These are phyloP conservation scores for Plotosus lineatus DNA, from an alignment of 2,113 vertebrate genomes.

Conservation along the genomic window DNA sequence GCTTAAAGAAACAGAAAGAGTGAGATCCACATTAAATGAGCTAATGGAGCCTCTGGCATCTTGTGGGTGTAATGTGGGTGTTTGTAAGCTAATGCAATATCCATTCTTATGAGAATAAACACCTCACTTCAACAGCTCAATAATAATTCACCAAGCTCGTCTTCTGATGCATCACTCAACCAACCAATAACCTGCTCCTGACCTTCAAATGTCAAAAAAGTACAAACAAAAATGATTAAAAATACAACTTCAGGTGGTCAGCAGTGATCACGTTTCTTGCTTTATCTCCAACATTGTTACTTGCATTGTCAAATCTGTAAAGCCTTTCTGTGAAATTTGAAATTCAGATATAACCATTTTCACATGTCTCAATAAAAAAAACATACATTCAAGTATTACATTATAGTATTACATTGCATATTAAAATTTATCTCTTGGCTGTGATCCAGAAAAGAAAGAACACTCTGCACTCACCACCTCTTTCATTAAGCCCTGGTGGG, in stretches of 20 bases:
- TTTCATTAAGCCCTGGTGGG: conserved; percentile 22
- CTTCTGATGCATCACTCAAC: neutral
- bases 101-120: conserved; percentile 28
- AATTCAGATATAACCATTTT: conserved; percentile 25
- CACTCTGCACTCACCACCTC: conserved; percentile 29
- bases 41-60: conserved; percentile 17
- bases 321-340: neutral
- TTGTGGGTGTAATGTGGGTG: conserved; percentile 26
- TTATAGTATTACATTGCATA: conserved; percentile 4
- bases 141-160: conserved; percentile 15
- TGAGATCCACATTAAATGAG: conserved; percentile 6
- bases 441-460: conserved; percentile 39
- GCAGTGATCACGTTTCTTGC: neutral
- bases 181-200: conserved; percentile 8
- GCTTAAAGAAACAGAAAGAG: conserved; percentile 38
- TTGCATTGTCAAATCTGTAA: neutral
- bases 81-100: conserved; percentile 30
- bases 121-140: conserved; percentile 3
- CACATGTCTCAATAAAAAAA: conserved; percentile 23
- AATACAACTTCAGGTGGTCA: neutral
- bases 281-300: neutral
- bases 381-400: neutral
- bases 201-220: neutral
- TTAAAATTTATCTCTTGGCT: conserved; percentile 19
- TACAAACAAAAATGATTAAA: neutral